Evolutionary conservation across 2,888 invertebrate species (phyloP), one percentile per base, ranked within the genome.

Genomic region (Teleogryllus oceanicus): DNA sequence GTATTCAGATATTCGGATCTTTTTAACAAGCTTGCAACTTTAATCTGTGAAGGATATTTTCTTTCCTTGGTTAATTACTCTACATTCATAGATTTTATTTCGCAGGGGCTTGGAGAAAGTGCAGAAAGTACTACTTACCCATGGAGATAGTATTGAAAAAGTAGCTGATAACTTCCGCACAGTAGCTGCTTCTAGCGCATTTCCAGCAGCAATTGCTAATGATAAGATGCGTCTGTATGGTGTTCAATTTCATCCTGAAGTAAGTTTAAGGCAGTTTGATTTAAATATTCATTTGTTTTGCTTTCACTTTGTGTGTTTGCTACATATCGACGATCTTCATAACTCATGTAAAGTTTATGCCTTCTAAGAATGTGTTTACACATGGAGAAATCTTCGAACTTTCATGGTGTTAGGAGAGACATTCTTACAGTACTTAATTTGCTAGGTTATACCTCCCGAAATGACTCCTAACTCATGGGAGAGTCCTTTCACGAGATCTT

Each of bases 161-260:
- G 92, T 98, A 49, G 98, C 98, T 50, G 94, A 97, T 78, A 91
- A 92, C 83, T 96, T 99, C 88, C 93, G 94, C 85, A 90, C 94
- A 24, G 93, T 96, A 80, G 98, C 97, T 74, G 93, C 92, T 86
- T 96, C 96, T 76, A 92, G 92, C 85, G 92, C 93, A 83, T 92
- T 96, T 86, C 91, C 96, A 83, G 94, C 96, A 16, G 98, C 95
- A 80, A 95, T 99, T 85, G 94, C 94, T 85, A 96, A 96, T 89
- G 97, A 98, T 85, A 94, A 94, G 86, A 89, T 94, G 87, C 92
- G 94, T 80, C 90, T 98, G 81, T 98, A 97, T 86, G 99, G 99
- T 50, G 94, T 99, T 82, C 99, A 99, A 89, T 99, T 99, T 88
- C 99, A 99, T 88, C 99, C 99, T 0, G 99, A 99, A 90, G 96